Percentiles rank a stretch among this genome's conserved stretches.
Conservation (phyloP, 35 echinoderm and acorn worm genomes). For the Lytechinus pictus region DNA sequence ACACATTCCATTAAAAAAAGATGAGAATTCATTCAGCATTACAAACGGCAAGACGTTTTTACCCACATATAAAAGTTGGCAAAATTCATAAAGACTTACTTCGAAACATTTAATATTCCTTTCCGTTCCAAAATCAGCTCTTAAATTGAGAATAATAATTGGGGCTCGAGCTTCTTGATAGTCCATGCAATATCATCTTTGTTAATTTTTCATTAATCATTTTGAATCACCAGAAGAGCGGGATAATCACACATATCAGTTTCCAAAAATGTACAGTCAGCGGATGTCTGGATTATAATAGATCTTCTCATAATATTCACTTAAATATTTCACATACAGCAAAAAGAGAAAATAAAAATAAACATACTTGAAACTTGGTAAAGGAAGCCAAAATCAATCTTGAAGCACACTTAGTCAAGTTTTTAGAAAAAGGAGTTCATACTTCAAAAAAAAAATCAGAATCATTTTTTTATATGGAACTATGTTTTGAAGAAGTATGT, state of each 20-base stretch:
- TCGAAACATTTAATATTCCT: not conserved
- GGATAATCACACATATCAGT: not conserved
- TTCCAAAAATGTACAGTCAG: not conserved
- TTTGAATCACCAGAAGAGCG: not conserved
- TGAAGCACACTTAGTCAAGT: not conserved
- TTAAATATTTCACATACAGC: not conserved
- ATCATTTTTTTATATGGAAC: not conserved
- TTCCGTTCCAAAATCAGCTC: not conserved
- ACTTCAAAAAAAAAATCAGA: not conserved
- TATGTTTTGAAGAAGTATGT: not conserved
- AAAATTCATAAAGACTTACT: not conserved
- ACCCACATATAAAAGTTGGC: not conserved
- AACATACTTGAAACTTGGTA: not conserved
- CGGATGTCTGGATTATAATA: conserved; percentile 3
- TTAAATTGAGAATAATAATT: not conserved
- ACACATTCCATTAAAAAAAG: not conserved
- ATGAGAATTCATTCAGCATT: not conserved
- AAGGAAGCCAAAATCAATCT: not conserved
- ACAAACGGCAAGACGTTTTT: not conserved
- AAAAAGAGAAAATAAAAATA: not conserved
- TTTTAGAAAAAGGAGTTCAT: not conserved
- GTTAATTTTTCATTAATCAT: not conserved
- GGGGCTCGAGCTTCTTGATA: not conserved
- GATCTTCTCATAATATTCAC: not conserved
- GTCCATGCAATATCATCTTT: not conserved